phyloP scores from a whole-genome alignment of 2,113 vertebrate genomes.

The Bubo scandiacus region DNA sequence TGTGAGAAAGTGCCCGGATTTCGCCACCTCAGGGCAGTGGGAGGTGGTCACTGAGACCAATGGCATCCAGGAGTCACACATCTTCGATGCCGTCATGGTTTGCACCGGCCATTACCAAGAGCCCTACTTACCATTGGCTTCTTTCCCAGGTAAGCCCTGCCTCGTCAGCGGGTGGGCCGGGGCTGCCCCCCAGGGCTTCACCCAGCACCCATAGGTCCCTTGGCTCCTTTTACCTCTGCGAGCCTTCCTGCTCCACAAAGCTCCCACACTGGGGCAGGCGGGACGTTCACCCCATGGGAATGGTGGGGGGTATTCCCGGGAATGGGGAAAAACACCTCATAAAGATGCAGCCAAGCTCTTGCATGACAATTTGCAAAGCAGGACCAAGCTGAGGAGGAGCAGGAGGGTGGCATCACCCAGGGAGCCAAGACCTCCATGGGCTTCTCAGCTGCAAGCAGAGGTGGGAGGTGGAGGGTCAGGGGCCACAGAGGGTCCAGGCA shows the following conservation, averaged over 20 bases:
- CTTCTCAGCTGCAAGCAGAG: not conserved
- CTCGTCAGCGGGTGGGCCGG: not conserved
- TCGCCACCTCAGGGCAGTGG: conserved; percentile 86
- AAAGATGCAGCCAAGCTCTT: not conserved
- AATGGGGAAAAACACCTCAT: not conserved
- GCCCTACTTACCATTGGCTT: conserved; percentile 75
- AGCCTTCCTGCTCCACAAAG: not conserved
- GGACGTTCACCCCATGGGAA: not conserved
- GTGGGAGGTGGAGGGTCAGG: not conserved
- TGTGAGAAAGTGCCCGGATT: conserved; percentile 75
- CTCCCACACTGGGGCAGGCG: fast-evolving
- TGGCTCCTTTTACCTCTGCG: not conserved
- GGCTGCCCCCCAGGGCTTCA: not conserved
- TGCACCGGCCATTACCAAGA: conserved; percentile 82
- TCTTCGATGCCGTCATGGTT: conserved; percentile 89
- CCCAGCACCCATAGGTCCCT: not conserved
- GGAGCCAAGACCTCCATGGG: not conserved
- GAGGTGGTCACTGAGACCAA: conserved; percentile 76
- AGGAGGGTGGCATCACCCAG: not conserved
- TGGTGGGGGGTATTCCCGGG: fast-evolving
- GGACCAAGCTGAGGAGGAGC: not conserved
- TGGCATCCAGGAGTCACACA: conserved; percentile 39
- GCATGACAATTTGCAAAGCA: not conserved
- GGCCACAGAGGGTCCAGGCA: not conserved
- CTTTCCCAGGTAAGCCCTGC: conserved; percentile 81